phyloP scores from a whole-genome alignment of 2,888 invertebrate species.

The Pseudeuparius sepicola region DNA sequence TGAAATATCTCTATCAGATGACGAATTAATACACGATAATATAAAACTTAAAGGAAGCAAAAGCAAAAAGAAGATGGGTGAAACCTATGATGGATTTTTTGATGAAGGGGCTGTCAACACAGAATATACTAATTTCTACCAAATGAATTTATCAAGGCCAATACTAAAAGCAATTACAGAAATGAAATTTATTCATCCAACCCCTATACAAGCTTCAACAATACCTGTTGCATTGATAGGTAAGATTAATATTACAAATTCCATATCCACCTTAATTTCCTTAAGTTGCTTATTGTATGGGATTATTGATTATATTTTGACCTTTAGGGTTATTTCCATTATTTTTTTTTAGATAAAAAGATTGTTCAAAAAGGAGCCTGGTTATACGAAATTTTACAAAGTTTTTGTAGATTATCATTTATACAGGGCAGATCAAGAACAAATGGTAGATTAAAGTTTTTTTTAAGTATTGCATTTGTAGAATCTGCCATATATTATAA shows the following conservation, averaged over 20 bases:
- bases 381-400: too few species aligned
- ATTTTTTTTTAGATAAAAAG: too few species aligned
- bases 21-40: constrained; percentile 64
- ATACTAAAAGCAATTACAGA: constrained; percentile 82
- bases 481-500: too few species aligned
- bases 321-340: too few species aligned
- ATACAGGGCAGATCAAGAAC: too few species aligned
- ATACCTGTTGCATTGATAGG: constrained; percentile 85
- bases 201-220: constrained; percentile 92
- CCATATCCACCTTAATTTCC: too few species aligned
- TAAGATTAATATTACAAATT: constrained; percentile 25
- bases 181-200: constrained; percentile 87
- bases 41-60: constrained; percentile 58
- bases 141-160: constrained; percentile 94
- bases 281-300: too few species aligned
- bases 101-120: constrained; percentile 49
- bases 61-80: constrained; percentile 37
- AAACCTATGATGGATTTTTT: constrained; percentile 34
- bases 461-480: too few species aligned
- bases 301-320: too few species aligned
- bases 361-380: too few species aligned
- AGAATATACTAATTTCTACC: constrained; percentile 60
- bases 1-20: constrained; percentile 62
- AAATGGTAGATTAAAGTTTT: too few species aligned
- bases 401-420: too few species aligned